Evolutionary conservation across 2,113 vertebrate genomes (phyloP).

Genomic region (Phylloscopus trochiloides): DNA sequence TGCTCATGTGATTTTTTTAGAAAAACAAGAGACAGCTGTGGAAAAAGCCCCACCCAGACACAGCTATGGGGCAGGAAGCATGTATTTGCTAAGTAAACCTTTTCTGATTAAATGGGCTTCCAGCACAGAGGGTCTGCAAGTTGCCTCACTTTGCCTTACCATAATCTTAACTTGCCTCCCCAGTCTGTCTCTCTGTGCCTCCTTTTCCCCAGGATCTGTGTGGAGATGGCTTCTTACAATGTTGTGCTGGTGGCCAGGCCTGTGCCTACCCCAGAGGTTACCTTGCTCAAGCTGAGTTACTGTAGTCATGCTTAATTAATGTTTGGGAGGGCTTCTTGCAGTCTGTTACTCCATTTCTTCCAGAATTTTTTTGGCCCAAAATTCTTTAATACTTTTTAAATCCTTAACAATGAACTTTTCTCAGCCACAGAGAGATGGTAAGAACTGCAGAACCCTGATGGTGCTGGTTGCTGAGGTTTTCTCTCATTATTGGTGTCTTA

Average conservation of each 20-base stretch:
- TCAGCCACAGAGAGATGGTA: neutral
- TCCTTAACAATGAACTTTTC: neutral
- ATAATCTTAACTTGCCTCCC: neutral
- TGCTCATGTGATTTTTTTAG: neutral
- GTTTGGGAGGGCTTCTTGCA: neutral
- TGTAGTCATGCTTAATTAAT: neutral
- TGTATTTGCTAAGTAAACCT: neutral
- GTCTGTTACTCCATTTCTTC: neutral
- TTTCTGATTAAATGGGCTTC: neutral
- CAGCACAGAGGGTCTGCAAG: neutral
- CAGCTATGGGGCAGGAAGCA: fast-evolving
- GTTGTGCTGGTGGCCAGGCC: neutral
- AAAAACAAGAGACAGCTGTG: neutral
- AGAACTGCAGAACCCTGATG: neutral
- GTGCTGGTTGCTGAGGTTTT: neutral
- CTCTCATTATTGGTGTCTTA: neutral
- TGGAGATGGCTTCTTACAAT: neutral
- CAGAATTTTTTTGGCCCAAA: neutral
- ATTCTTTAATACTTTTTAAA: neutral
- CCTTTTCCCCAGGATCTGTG: neutral
- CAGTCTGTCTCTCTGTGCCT: neutral
- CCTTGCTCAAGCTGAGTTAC: neutral
- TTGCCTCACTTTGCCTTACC: neutral
- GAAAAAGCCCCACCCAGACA: neutral
- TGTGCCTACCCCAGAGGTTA: neutral